Evolutionary conservation across 2,113 vertebrate species (phyloP).

Genomic region (Lynx canadensis): DNA sequence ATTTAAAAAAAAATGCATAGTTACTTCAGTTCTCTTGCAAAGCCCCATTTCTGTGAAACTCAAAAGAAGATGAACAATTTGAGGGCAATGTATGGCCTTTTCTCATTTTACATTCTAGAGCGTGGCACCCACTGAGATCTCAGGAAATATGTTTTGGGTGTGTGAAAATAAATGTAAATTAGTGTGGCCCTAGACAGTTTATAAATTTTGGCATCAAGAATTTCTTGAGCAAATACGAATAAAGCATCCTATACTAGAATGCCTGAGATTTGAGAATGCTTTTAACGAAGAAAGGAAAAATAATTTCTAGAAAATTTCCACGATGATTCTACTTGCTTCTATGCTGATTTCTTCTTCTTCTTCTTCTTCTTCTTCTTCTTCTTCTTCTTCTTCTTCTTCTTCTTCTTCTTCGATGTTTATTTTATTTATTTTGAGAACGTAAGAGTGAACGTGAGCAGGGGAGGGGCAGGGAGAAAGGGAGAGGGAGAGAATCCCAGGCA

Average conservation of each 20-base stretch:
- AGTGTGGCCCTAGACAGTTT: not conserved
- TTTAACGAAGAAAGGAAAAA: constrained; percentile 29
- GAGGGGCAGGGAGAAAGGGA: too few relatives aligned
- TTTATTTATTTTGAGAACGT: too few relatives aligned
- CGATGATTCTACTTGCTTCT: not conserved
- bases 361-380: too few relatives aligned
- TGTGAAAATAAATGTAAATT: not conserved
- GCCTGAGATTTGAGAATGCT: not conserved
- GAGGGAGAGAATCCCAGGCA: too few relatives aligned
- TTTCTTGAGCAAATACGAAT: not conserved
- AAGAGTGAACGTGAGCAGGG: too few relatives aligned
- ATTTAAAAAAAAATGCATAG: not conserved
- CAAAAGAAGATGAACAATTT: not conserved
- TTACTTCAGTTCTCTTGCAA: not conserved
- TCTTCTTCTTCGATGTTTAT: too few relatives aligned
- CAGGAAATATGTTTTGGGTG: not conserved
- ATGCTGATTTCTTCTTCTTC: not conserved
- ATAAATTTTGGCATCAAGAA: not conserved
- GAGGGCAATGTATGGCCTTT: not conserved
- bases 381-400: too few relatives aligned
- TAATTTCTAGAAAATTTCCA: not conserved
- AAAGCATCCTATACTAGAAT: not conserved
- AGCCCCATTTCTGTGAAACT: not conserved
- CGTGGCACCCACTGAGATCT: not conserved
- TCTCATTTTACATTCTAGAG: not conserved